phyloP scores from a whole-genome alignment of 2,888 invertebrate genomes.

The Phania funesta region DNA sequence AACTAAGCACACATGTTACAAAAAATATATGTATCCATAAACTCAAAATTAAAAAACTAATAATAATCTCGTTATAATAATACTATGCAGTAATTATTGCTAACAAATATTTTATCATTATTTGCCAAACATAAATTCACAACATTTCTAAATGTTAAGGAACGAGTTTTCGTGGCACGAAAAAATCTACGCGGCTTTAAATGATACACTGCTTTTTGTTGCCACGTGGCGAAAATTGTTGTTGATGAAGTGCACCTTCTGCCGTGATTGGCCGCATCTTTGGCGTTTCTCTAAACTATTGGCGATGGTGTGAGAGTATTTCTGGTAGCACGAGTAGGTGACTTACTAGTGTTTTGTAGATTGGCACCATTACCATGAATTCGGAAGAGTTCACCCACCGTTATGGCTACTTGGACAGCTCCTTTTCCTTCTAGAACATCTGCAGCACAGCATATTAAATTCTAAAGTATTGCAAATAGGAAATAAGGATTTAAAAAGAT shows the following conservation, averaged over 20 bases:
- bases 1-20: constrained; percentile 38
- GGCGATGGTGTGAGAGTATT: constrained; percentile 77
- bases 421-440: constrained; percentile 96
- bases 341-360: constrained; percentile 72
- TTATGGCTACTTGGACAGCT: constrained; percentile 92
- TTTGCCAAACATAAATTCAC: constrained; percentile 39
- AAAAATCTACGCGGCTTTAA: background rate
- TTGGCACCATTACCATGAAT: constrained; percentile 83
- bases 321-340: constrained; percentile 77
- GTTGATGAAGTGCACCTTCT: background rate
- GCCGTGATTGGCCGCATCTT: constrained; percentile 2
- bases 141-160: constrained; percentile 51
- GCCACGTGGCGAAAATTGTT: background rate
- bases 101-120: constrained; percentile 35
- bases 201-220: background rate
- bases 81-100: constrained; percentile 50
- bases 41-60: background rate
- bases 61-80: constrained; percentile 53
- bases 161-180: constrained; percentile 45
- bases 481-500: constrained; percentile 18
- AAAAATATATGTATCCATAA: constrained; percentile 7
- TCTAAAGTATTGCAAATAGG: constrained; percentile 83
- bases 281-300: constrained; percentile 71
- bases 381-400: constrained; percentile 90
- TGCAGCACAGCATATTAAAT: constrained; percentile 93